Base-by-base conservation (phyloP, 2,888 invertebrate species). In the Lasiommata megera region DNA sequence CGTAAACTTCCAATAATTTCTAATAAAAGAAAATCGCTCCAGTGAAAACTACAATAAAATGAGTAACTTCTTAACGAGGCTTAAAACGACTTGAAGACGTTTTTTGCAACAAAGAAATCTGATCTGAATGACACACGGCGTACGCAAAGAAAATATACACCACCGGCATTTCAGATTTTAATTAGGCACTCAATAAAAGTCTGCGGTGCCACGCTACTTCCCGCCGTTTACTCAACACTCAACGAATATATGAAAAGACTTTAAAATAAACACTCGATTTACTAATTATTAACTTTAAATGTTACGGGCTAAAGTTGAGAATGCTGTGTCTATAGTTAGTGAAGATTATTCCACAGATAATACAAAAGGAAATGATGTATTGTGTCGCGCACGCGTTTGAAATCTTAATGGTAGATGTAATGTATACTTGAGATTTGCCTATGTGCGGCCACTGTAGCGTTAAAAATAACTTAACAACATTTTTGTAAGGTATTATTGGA, bases 141-240 rank as follows among this genome's bases (percentile, higher is more conserved):
- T n/a, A 18, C 16, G 47, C 37, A 47, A 47, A 47, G 23, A 56
- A 43, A 50, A 28, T 28, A 47, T 56, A 44, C 50, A 29, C 43
- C 16, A 36, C 41, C 37, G 28, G 43, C 31, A 38, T 40, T 55
- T 55, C 44, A 47, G 46, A 51, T 44, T 40, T 44, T 53, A 60
- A 56, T 60, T 23, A 56, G 52, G 41, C 40, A 52, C 47, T 60
- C 48, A 55, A 52, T 56, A 60, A 46, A 40, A 46, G 47, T 36
- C 46, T 50, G 18, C 28, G 16, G 17, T 28, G 37, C 28, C 40
- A 44, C 44, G 36, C 41, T 37, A 60, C 59, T 60, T 55, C 55
- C 59, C 55, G 40, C 23, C 59, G 31, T 47, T 34, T 37, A 43
- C 17, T 36, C 16, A 16, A 18, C 37, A 43, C 17, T 36, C 16